Evolutionary conservation across 2,113 vertebrate species (phyloP), one percentile per base, ranked within the genome.

Genomic region (Sinocyclocheilus maitianheensis): DNA sequence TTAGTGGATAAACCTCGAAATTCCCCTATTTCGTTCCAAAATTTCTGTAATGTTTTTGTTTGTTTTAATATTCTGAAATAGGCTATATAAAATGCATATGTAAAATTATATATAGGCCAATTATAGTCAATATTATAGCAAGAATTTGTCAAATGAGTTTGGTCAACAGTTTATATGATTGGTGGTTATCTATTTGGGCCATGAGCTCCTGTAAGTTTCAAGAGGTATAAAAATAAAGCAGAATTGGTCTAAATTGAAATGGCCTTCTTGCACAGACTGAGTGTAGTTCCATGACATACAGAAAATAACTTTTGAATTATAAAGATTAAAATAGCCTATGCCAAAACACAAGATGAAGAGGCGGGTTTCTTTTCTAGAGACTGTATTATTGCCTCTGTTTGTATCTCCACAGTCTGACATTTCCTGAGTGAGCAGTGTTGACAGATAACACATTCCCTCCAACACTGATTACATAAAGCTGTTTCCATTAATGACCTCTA

Each of bases 401-500:
- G 55, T 14, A 9, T 53, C 24, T 18, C 8, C 40, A 48, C 62
- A 43, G 60, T 11, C 24, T 12, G 79, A 67, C 62, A 67, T 26
- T 65, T n/a, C 60, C 79, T 6, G 62, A 81, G 55, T 16, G 22
- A 80, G 30, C 3, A 9, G n/a, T 30, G 51, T 67, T 81, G 79
- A 81, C 43, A 6, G 2, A 18, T 53, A 18, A 77, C 26, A 77
- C 24, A 34, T 77, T 55, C 76, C 24, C 76, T 77, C 51, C 14
- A 77, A 69, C 1, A 0, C n/a, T 30, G 62, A 81, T 81, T 81
- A 69, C 62, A 81, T 81, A 81, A 69, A 51, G 40, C 43, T 30
- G 40, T 26, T 48, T 48, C 62, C 43, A 67, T 67, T 67, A 81
- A 81, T 34, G 62, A 51, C 4, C 13, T 80, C 37, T n/a, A 80